phyloP scores from a whole-genome alignment of 92 coral and sea anemone species.

The Scolanthus callimorphus region DNA sequence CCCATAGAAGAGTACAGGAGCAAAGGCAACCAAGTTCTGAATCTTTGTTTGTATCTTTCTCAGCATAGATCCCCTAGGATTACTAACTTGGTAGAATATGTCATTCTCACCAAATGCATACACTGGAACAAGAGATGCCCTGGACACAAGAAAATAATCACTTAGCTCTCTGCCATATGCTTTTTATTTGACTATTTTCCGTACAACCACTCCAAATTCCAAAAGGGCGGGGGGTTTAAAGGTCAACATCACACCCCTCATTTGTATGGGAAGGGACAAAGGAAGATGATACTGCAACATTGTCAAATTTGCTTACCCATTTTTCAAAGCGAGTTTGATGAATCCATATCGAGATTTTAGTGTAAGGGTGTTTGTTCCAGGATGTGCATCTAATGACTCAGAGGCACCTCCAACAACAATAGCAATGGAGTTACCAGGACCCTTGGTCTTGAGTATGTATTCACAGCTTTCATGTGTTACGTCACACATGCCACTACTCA shows the following conservation, averaged over 20 bases:
- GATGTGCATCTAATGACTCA: conserved; percentile 98
- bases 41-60: conserved; percentile 84
- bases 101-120: conserved; percentile 98
- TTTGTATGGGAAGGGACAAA: too few species aligned
- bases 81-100: conserved; percentile 83
- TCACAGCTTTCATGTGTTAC: conserved; percentile 96
- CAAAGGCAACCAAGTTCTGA: conserved; percentile 85
- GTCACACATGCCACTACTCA: conserved; percentile 94
- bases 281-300: too few species aligned
- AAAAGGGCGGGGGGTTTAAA: too few species aligned
- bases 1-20: conserved; percentile 88
- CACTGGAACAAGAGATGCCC: conserved; percentile 91
- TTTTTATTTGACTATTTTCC: too few species aligned
- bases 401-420: conserved; percentile 98
- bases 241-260: too few species aligned
- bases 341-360: conserved; percentile 88
- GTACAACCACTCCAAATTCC: too few species aligned
- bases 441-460: conserved; percentile 79
- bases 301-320: too few species aligned
- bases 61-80: conserved; percentile 92
- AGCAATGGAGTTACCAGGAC: conserved; percentile 92
- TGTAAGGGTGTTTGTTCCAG: conserved; percentile 71
- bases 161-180: too few species aligned
- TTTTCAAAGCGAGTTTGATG: conserved; percentile 85
- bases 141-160: conserved; percentile 10